phyloP scores from a whole-genome alignment of 2,888 invertebrate species.

The Watsonalla binaria region DNA sequence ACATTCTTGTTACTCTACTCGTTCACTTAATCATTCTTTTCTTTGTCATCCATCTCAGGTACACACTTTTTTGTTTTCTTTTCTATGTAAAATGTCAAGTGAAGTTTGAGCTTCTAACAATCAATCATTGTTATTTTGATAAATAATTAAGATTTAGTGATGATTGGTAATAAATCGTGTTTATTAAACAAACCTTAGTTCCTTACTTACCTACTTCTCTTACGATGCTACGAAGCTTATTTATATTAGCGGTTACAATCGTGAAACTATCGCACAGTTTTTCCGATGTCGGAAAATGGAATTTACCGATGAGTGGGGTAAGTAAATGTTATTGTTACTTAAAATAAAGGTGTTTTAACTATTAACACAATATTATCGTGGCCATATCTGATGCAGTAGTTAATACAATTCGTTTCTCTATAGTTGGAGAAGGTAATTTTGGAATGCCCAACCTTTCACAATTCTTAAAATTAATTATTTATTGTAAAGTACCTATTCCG shows the following conservation, averaged over 20 bases:
- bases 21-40: neutral
- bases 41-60: slow-evolving; percentile 6
- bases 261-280: slow-evolving; percentile 58
- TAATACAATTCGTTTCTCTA: too few species aligned
- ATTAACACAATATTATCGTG: too few species aligned
- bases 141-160: slow-evolving; percentile 27
- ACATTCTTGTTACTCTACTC: too few species aligned
- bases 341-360: too few species aligned
- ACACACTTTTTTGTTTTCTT: neutral
- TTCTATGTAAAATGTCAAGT: neutral
- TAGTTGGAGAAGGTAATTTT: too few species aligned
- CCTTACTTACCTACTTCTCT: neutral
- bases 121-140: slow-evolving; percentile 17
- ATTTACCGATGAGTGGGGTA: slow-evolving; percentile 79
- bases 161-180: slow-evolving; percentile 19
- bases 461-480: too few species aligned
- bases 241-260: slow-evolving; percentile 45
- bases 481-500: too few species aligned
- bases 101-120: neutral
- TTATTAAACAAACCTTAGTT: slow-evolving; percentile 20
- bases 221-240: slow-evolving; percentile 50
- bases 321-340: slow-evolving; percentile 16
- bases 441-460: too few species aligned
- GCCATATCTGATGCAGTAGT: too few species aligned
- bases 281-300: slow-evolving; percentile 84